These are phyloP conservation scores for Tetranychus cinnabarinus DNA, from an alignment of 1,140 invertebrate genomes.

Conservation along the genomic window DNA sequence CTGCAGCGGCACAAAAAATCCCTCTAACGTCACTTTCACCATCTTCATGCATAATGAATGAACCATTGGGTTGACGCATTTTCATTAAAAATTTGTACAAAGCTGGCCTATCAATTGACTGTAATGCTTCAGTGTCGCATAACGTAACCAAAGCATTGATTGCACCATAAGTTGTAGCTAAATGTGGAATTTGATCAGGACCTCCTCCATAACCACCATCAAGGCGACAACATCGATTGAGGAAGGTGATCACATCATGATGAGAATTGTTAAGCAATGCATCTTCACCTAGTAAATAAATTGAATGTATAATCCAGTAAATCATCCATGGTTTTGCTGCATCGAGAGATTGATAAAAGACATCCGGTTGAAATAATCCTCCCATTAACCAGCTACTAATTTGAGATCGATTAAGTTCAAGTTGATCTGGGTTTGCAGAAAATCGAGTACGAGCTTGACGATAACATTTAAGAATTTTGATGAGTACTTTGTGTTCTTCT, in stretches of 20 bases:
- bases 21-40: constrained; percentile 83
- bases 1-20: constrained; percentile 74
- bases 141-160: constrained; percentile 39
- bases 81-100: constrained; percentile 51
- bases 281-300: constrained; percentile 39
- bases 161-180: constrained; percentile 91
- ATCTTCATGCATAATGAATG: constrained; percentile 66
- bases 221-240: constrained; percentile 44
- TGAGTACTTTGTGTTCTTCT: too few species aligned
- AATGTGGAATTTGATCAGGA: constrained; percentile 65
- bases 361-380: constrained; percentile 26
- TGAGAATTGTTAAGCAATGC: background rate
- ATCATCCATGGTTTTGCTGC: constrained; percentile 82
- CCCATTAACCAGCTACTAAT: constrained; percentile 43
- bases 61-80: constrained; percentile 55
- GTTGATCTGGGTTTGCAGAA: constrained; percentile 13
- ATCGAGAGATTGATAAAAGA: constrained; percentile 33
- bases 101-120: constrained; percentile 47
- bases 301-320: constrained; percentile 79
- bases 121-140: constrained; percentile 23
- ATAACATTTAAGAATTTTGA: too few species aligned
- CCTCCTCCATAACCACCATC: constrained; percentile 82
- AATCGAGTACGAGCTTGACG: too few species aligned
- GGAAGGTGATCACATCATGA: constrained; percentile 21
- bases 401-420: constrained; percentile 33